These are phyloP conservation scores for Drosophila melanogaster DNA, from an alignment of 1,140 invertebrate species.

Conservation along the genomic window DNA sequence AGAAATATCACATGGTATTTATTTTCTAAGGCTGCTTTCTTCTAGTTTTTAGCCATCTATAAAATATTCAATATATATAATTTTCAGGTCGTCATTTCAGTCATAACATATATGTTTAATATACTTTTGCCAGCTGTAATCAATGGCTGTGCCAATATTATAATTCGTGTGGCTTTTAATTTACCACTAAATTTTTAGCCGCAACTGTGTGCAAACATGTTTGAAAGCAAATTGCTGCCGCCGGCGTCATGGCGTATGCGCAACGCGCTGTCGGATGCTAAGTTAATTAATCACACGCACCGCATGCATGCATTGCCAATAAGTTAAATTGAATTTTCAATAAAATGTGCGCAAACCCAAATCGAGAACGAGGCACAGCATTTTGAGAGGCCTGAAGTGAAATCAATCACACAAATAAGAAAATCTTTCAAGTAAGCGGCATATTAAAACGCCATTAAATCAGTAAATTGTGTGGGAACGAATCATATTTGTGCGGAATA, in stretches of 20 bases:
- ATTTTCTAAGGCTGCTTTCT: too few species aligned
- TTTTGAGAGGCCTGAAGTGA: slow-evolving; percentile 5
- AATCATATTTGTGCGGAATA: background rate
- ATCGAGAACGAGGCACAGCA: slow-evolving; percentile 25
- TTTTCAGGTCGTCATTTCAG: too few species aligned
- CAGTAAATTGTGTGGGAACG: background rate
- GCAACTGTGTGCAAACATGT: slow-evolving; percentile 7
- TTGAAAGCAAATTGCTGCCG: slow-evolving; percentile 19
- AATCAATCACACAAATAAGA: slow-evolving; percentile 31
- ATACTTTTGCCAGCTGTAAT: background rate
- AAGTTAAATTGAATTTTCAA: slow-evolving; percentile 63
- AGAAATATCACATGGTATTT: background rate
- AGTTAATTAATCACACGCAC: slow-evolving; percentile 78
- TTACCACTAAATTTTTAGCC: background rate
- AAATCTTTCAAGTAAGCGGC: slow-evolving; percentile 9
- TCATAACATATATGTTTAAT: too few species aligned
- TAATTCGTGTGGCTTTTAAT: background rate
- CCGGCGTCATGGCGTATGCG: slow-evolving; percentile 45
- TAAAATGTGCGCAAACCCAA: slow-evolving; percentile 43
- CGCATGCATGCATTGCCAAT: slow-evolving; percentile 47
- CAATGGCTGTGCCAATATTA: background rate
- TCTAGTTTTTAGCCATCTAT: too few species aligned
- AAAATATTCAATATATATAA: too few species aligned
- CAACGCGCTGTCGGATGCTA: slow-evolving; percentile 20
- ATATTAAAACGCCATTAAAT: slow-evolving; percentile 11